phyloP scores from a whole-genome alignment of 2,113 vertebrate species.

The Leuciscus idus region DNA sequence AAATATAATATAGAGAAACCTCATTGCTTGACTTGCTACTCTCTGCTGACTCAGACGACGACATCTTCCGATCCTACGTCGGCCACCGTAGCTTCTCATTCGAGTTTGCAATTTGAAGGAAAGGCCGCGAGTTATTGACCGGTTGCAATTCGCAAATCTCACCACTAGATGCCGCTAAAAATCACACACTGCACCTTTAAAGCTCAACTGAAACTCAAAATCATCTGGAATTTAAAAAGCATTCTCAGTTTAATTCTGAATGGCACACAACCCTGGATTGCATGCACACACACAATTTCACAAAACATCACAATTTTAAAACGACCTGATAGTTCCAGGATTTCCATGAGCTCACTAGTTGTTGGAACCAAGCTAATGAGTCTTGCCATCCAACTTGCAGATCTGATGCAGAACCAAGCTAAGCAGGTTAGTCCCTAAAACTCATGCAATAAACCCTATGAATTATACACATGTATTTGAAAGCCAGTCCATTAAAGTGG shows the following conservation, averaged over 20 bases:
- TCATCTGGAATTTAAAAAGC: not conserved
- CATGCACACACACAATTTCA: not conserved
- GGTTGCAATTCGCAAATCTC: no score
- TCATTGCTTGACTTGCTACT: no score
- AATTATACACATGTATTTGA: not conserved
- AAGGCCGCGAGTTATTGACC: no score
- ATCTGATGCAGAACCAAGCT: not conserved
- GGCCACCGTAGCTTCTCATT: no score
- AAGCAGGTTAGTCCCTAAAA: conserved; percentile 6
- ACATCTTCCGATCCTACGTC: no score
- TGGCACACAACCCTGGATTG: not conserved
- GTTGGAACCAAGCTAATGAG: not conserved
- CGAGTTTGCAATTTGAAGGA: no score
- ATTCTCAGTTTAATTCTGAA: not conserved
- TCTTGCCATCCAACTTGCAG: not conserved
- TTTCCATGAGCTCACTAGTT: conserved; percentile 25
- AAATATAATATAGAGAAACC: no score
- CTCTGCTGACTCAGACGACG: no score
- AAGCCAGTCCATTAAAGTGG: not conserved
- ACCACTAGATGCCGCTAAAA: no score
- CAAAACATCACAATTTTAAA: not conserved
- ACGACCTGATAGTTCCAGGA: not conserved
- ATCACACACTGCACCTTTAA: no score
- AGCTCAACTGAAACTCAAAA: no score
- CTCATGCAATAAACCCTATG: not conserved